Percentiles rank a stretch among this genome's conserved stretches.
phyloP scores from a whole-genome alignment of 2,113 vertebrate species.

The Pomatostomus ruficeps region DNA sequence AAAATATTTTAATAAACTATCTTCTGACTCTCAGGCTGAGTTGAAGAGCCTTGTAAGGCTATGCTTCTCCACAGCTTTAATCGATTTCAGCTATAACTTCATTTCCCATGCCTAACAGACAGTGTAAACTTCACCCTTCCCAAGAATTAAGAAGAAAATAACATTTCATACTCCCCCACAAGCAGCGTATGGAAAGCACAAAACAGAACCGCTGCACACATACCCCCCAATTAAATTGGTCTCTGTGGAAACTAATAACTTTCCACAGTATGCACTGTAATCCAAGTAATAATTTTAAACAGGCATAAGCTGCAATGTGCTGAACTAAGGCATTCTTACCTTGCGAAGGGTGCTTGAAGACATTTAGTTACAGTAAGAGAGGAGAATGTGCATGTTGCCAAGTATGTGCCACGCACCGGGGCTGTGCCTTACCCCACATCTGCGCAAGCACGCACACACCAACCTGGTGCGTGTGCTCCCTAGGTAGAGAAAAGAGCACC shows the following conservation, averaged over 20 bases:
- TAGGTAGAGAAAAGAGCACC: not conserved
- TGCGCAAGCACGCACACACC: not conserved
- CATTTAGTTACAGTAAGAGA: conserved; percentile 19
- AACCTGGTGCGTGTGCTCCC: not conserved
- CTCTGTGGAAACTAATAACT: conserved; percentile 61
- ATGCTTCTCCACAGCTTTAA: conserved; percentile 21
- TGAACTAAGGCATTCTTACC: conserved; percentile 59
- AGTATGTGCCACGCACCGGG: not conserved
- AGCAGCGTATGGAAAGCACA: not conserved
- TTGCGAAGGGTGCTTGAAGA: not conserved
- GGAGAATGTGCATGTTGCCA: conserved; percentile 3
- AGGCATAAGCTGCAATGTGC: conserved; percentile 37
- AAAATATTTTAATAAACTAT: not conserved
- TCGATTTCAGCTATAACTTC: conserved; percentile 44
- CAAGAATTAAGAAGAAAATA: conserved; percentile 16
- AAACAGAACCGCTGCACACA: conserved; percentile 23
- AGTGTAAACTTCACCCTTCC: conserved; percentile 34
- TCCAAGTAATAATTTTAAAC: conserved; percentile 52
- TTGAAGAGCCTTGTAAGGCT: conserved; percentile 47
- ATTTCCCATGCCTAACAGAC: conserved; percentile 9
- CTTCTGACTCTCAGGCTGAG: conserved; percentile 1
- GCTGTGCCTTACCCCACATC: not conserved
- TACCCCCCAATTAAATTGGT: conserved; percentile 40
- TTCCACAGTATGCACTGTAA: conserved; percentile 50
- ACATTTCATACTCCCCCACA: not conserved